Percentiles rank a stretch among this genome's conserved stretches.
Evolutionary conservation across 2,113 vertebrate species (phyloP).

Genomic region (Cromileptes altivelis): DNA sequence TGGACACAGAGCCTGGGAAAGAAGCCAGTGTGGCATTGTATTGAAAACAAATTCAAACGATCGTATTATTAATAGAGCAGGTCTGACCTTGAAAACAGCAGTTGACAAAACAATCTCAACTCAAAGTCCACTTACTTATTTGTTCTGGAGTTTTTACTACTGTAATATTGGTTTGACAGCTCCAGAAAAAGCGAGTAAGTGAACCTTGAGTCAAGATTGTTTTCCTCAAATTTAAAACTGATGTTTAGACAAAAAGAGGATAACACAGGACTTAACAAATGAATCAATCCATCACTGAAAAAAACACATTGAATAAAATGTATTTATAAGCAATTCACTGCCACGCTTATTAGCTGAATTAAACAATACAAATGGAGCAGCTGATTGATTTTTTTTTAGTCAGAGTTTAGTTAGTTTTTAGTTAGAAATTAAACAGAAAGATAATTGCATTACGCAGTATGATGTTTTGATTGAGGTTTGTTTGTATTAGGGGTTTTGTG

Average conservation of each 20-base stretch:
- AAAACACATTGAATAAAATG: neutral
- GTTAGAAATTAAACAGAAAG: too few species aligned
- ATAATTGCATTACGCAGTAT: too few species aligned
- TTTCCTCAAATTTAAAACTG: neutral
- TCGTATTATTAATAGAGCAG: neutral
- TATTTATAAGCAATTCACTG: neutral
- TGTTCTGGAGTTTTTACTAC: neutral
- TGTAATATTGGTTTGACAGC: neutral
- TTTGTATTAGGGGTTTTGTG: too few species aligned
- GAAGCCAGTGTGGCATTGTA: neutral
- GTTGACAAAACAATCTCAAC: too few species aligned
- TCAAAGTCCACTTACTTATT: neutral
- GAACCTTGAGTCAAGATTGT: neutral
- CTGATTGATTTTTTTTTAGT: too few species aligned
- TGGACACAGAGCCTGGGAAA: neutral
- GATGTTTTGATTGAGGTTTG: too few species aligned
- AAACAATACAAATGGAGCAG: neutral
- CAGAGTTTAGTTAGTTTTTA: too few species aligned
- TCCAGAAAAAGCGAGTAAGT: neutral
- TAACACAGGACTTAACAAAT: neutral
- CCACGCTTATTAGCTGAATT: neutral
- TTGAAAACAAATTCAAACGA: neutral
- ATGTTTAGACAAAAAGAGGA: neutral
- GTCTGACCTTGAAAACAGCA: neutral
- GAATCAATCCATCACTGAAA: neutral